phyloP scores from a whole-genome alignment of 2,113 vertebrate genomes.

The Tachysurus vachellii region DNA sequence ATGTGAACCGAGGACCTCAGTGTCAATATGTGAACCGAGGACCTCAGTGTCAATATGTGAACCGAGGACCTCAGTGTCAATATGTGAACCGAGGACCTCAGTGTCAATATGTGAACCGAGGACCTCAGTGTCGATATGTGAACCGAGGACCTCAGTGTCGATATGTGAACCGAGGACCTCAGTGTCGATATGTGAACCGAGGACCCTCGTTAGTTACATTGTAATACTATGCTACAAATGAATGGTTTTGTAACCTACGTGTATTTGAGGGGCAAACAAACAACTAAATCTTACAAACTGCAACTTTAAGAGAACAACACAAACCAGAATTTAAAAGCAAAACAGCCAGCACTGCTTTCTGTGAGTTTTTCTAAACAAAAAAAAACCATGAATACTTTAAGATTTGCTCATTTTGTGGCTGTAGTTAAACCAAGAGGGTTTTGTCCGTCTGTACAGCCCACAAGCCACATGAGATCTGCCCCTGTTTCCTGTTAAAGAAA shows the following conservation, averaged over 20 bases:
- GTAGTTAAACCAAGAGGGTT: background rate
- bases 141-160: too few relatives aligned
- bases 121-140: too few relatives aligned
- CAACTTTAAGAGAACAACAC: background rate
- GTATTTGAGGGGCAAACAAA: background rate
- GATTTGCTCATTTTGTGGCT: background rate
- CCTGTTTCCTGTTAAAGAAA: slow-evolving; percentile 7
- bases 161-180: background rate
- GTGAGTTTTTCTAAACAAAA: background rate
- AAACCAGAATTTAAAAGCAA: background rate
- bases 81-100: too few relatives aligned
- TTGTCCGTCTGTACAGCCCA: background rate
- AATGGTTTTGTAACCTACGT: background rate
- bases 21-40: too few relatives aligned
- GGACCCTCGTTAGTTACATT: background rate
- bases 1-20: too few relatives aligned
- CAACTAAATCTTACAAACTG: background rate
- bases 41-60: too few relatives aligned
- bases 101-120: too few relatives aligned
- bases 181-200: background rate
- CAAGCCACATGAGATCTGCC: slow-evolving; percentile 1
- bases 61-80: too few relatives aligned
- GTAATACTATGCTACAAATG: background rate
- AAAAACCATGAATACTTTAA: background rate
- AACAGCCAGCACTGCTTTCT: background rate